Conservation (phyloP, 2,113 vertebrate species). For the Columba livia region DNA sequence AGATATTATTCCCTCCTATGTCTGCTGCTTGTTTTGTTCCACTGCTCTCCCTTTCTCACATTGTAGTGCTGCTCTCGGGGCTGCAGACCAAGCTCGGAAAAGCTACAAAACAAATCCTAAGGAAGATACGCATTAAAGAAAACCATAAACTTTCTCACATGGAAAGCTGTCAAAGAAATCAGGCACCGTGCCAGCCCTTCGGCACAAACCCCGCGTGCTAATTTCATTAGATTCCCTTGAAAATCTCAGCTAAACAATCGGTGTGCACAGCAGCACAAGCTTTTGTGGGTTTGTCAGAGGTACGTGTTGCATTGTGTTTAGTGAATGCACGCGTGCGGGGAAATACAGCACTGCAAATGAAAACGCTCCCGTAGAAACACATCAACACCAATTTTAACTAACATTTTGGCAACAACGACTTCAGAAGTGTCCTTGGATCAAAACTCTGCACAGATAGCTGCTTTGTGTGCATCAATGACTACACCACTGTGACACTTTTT, state of each 20-base stretch:
- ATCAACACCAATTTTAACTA: not conserved
- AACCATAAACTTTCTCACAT: not conserved
- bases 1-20: not conserved
- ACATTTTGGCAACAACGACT: not conserved
- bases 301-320: accelerated
- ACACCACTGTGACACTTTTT: conserved; percentile 6
- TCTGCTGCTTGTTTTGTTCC: not conserved
- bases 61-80: not conserved
- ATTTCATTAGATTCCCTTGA: not conserved
- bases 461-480: conserved; percentile 46
- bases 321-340: not conserved
- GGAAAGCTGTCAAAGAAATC: not conserved
- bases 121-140: not conserved
- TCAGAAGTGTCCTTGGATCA: conserved; percentile 29
- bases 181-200: not conserved
- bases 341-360: not conserved
- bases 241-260: not conserved
- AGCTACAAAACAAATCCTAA: not conserved
- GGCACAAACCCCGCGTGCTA: not conserved
- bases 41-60: not conserved
- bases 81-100: not conserved
- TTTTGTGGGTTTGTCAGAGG: not conserved
- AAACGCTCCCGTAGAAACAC: not conserved
- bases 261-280: not conserved
- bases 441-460: conserved; percentile 48